A percentile compares a stretch with the other conserved stretches of the same genome.
Evolutionary conservation across 2,113 vertebrate genomes (phyloP).

Genomic region (Boulengeromyrus knoepffleri): DNA sequence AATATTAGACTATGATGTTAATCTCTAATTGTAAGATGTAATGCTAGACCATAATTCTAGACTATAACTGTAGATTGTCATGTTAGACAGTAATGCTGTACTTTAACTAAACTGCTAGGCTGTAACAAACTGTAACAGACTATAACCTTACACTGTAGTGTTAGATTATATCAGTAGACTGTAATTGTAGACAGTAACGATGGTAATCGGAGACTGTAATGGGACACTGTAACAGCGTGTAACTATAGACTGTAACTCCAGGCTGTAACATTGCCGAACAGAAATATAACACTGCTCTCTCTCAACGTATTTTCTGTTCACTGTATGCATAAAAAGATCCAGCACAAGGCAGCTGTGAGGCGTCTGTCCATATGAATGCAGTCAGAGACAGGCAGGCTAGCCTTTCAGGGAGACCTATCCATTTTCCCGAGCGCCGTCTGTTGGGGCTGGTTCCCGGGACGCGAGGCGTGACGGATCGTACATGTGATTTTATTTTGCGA

Average conservation of each 20-base stretch:
- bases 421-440: slow-evolving; percentile 53
- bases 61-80: background rate
- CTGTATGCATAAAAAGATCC: background rate
- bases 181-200: background rate
- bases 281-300: background rate
- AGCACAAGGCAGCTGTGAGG: slow-evolving; percentile 25
- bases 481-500: slow-evolving; percentile 58
- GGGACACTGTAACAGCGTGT: background rate
- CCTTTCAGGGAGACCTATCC: slow-evolving; percentile 52
- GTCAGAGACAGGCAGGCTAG: slow-evolving; percentile 41
- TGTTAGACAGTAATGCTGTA: background rate
- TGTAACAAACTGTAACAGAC: background rate
- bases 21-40: background rate
- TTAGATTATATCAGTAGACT: background rate
- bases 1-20: background rate
- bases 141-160: background rate
- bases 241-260: background rate
- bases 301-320: background rate
- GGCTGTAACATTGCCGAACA: background rate
- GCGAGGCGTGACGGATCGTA: slow-evolving; percentile 54
- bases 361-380: slow-evolving; percentile 42
- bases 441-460: slow-evolving; percentile 42
- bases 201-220: background rate
- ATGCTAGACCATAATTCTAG: background rate
- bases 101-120: background rate